phyloP scores from a whole-genome alignment of 1,140 invertebrate species.

The Macrotrachela quadricornifera region DNA sequence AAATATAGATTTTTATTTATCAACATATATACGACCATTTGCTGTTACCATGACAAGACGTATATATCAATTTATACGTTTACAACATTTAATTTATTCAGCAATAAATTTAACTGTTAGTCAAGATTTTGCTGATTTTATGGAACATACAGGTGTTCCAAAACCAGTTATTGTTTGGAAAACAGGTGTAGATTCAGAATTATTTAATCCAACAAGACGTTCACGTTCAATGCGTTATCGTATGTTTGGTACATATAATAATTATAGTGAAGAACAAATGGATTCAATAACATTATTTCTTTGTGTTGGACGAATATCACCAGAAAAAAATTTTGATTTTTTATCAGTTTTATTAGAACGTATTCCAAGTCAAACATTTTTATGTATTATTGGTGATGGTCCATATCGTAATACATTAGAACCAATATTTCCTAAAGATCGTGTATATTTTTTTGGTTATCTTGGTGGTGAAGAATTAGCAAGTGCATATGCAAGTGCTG shows the following conservation, averaged over 20 bases:
- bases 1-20: conserved; percentile 4
- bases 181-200: conserved; percentile 7
- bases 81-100: not conserved
- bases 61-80: not conserved
- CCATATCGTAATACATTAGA: not conserved
- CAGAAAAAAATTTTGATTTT: conserved; percentile 9
- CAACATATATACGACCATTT: not conserved
- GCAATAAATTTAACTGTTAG: conserved; percentile 6
- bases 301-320: conserved; percentile 3
- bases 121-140: not conserved
- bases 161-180: conserved; percentile 3
- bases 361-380: not conserved
- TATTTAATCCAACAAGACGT: not conserved
- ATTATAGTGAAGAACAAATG: not conserved
- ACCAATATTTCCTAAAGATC: conserved; percentile 5
- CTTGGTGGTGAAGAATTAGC: conserved; percentile 2
- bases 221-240: not conserved
- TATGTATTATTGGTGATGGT: conserved; percentile 8
- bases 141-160: not conserved
- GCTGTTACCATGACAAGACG: not conserved
- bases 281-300: not conserved
- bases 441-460: conserved; percentile 5
- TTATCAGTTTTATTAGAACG: not conserved
- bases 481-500: conserved; percentile 4
- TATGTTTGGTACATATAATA: conserved; percentile 4